These are phyloP conservation scores for Lumbricus terrestris DNA, from an alignment of 2,888 invertebrate genomes.

Conservation along the genomic window DNA sequence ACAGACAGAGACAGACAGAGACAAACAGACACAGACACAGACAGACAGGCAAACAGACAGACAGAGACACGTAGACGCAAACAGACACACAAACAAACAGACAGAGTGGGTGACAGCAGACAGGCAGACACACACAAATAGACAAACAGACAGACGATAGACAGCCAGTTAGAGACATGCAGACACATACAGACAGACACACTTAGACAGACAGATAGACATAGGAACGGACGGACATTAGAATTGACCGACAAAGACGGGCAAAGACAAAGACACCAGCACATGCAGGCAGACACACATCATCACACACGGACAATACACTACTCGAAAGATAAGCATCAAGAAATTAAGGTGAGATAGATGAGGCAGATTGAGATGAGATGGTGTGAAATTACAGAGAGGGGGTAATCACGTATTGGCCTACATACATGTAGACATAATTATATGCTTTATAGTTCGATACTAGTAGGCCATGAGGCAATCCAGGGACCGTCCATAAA, in stretches of 20 bases:
- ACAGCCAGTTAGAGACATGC: background rate
- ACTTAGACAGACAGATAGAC: constrained; percentile 7
- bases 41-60: background rate
- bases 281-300: background rate
- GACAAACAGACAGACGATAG: background rate
- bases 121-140: background rate
- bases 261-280: too few relatives aligned
- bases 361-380: background rate
- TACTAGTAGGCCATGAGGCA: too few relatives aligned
- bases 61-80: background rate
- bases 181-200: constrained; percentile 8
- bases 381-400: too few relatives aligned
- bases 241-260: background rate
- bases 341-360: background rate
- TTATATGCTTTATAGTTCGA: too few relatives aligned
- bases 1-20: background rate
- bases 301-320: too few relatives aligned
- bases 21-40: background rate
- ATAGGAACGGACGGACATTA: background rate
- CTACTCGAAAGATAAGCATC: background rate
- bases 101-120: background rate
- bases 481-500: too few relatives aligned
- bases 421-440: too few relatives aligned
- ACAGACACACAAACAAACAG: background rate
- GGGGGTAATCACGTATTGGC: too few relatives aligned